Conservation (phyloP, 1,140 invertebrate species). For the Drosophila pandora region DNA sequence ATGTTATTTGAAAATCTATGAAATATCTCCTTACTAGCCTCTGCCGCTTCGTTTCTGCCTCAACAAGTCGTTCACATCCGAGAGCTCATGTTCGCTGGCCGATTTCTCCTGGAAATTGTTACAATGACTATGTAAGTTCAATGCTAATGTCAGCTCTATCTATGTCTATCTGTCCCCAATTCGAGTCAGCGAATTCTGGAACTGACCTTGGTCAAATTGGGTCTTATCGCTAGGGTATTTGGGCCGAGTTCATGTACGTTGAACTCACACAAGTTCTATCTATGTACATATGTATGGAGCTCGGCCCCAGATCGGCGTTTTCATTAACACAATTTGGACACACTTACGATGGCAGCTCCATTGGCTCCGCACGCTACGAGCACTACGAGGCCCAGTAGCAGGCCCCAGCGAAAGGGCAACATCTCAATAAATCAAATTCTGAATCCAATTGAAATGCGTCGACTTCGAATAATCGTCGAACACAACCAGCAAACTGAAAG, state of each 20-base stretch:
- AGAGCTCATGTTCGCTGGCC: constrained; percentile 40
- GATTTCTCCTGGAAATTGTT: constrained; percentile 51
- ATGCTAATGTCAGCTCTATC: constrained; percentile 63
- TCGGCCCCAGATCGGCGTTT: constrained; percentile 5
- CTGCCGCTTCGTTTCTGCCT: constrained; percentile 69
- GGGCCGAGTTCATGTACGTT: constrained; percentile 59
- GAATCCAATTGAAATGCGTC: constrained; percentile 63
- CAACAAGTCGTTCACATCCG: constrained; percentile 41
- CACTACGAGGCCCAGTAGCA: constrained; percentile 68
- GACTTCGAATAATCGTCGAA: constrained; percentile 20
- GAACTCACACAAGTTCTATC: constrained; percentile 45
- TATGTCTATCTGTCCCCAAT: constrained; percentile 16
- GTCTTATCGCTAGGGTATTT: constrained; percentile 57
- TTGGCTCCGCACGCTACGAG: constrained; percentile 59
- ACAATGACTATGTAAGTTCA: constrained; percentile 45
- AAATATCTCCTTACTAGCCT: constrained; percentile 68
- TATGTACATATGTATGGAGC: background rate
- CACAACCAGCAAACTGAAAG: constrained; percentile 63
- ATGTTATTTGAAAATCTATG: background rate
- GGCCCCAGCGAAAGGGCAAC: constrained; percentile 79
- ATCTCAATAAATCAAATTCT: constrained; percentile 66
- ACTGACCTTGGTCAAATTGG: constrained; percentile 73
- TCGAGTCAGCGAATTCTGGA: constrained; percentile 32
- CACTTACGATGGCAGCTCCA: constrained; percentile 81
- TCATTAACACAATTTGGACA: constrained; percentile 50